These are phyloP conservation scores for Suncus etruscus DNA, from an alignment of 2,113 vertebrate species.

Conservation along the genomic window DNA sequence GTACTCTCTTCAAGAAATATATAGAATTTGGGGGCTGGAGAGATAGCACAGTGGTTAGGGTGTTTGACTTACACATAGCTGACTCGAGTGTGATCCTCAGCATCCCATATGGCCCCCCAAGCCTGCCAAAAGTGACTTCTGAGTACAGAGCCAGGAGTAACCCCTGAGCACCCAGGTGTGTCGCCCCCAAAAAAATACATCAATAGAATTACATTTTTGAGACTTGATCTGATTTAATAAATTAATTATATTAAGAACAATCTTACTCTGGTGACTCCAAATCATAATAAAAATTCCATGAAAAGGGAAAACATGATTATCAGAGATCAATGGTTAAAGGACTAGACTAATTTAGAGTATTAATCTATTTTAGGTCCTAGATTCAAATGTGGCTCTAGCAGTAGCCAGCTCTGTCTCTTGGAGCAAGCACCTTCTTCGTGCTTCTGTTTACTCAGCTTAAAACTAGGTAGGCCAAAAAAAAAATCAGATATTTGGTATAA, in stretches of 20 bases:
- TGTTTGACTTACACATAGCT: too few relatives aligned
- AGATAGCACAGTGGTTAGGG: too few relatives aligned
- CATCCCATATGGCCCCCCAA: too few relatives aligned
- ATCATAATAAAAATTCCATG: not conserved
- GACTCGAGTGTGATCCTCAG: too few relatives aligned
- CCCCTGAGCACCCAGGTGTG: too few relatives aligned
- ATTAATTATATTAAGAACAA: not conserved
- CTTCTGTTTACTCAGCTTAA: not conserved
- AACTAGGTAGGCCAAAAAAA: not conserved
- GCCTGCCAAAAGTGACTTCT: too few relatives aligned
- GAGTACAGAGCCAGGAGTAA: too few relatives aligned
- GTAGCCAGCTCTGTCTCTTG: not conserved
- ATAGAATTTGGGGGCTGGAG: not conserved
- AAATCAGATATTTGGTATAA: not conserved
- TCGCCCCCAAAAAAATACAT: too few relatives aligned
- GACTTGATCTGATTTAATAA: not conserved
- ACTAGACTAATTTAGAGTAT: not conserved
- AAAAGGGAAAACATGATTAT: not conserved
- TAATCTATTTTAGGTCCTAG: not conserved
- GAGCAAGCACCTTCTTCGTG: not conserved
- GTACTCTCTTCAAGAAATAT: not conserved
- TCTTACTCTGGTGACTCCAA: not conserved
- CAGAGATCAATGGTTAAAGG: not conserved
- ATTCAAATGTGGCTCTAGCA: not conserved
- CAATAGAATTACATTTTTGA: not conserved